phyloP scores from a whole-genome alignment of 2,113 vertebrate genomes.

The Python bivittatus region DNA sequence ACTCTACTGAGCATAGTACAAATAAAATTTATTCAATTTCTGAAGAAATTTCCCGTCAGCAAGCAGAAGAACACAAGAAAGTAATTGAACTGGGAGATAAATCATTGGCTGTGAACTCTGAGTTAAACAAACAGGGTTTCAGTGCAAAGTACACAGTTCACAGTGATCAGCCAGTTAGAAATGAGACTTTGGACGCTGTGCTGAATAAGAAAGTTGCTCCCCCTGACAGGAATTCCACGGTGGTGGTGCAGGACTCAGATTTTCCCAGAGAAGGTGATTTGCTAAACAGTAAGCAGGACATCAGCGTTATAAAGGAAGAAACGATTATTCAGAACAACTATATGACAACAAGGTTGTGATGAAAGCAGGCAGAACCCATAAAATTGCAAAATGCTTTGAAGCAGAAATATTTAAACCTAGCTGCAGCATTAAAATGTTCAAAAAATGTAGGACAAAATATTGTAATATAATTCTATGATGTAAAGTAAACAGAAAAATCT shows the following conservation, averaged over 20 bases:
- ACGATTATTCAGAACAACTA: constrained; percentile 71
- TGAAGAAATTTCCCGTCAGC: constrained; percentile 79
- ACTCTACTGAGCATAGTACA: constrained; percentile 65
- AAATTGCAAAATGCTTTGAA: constrained; percentile 62
- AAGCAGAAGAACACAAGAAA: constrained; percentile 69
- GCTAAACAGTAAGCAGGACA: constrained; percentile 47
- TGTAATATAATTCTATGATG: constrained; percentile 63
- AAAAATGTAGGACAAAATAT: constrained; percentile 59
- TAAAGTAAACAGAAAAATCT: constrained; percentile 55
- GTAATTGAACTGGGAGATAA: constrained; percentile 62
- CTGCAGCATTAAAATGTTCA: constrained; percentile 60
- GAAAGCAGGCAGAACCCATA: constrained; percentile 27
- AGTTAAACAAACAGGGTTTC: constrained; percentile 63
- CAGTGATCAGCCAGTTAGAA: constrained; percentile 48
- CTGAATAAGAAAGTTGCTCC: constrained; percentile 52
- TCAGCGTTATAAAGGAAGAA: constrained; percentile 58
- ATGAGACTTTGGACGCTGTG: constrained; percentile 51
- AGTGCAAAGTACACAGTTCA: constrained; percentile 47
- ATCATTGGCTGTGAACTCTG: constrained; percentile 64
- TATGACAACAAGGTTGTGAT: constrained; percentile 79
- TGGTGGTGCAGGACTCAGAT: constrained; percentile 60
- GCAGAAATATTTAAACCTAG: constrained; percentile 57
- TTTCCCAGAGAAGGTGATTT: constrained; percentile 50
- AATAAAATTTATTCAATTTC: constrained; percentile 81
- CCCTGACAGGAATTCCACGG: constrained; percentile 54